A percentile compares a stretch with the other conserved stretches of the same genome.
phyloP scores from a whole-genome alignment of 1,140 invertebrate genomes.

The Dendroctonus valens region DNA sequence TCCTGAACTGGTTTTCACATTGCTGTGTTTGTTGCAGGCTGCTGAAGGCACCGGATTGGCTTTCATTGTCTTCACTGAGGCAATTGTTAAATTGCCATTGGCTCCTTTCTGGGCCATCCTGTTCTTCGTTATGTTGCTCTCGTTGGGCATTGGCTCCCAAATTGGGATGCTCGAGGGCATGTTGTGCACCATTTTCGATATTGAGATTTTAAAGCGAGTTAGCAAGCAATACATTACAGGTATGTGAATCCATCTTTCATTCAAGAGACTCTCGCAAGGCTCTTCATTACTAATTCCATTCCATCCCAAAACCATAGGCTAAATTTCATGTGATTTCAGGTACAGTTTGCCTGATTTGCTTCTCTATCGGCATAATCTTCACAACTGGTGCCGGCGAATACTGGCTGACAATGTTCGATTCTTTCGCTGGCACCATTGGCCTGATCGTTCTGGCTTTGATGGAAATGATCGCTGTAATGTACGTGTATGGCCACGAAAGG shows the following conservation, averaged over 20 bases:
- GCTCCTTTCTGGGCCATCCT: conserved; percentile 91
- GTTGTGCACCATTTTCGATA: conserved; percentile 90
- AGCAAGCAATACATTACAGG: conserved; percentile 85
- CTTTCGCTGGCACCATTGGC: conserved; percentile 90
- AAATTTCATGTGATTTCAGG: conserved; percentile 54
- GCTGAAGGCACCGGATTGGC: conserved; percentile 92
- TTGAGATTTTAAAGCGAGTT: conserved; percentile 83
- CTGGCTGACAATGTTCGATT: conserved; percentile 93
- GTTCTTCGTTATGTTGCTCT: conserved; percentile 90
- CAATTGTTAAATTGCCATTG: conserved; percentile 85
- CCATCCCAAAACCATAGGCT: neutral
- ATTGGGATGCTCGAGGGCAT: conserved; percentile 92
- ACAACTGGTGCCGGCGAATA: conserved; percentile 91
- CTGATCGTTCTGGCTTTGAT: conserved; percentile 87
- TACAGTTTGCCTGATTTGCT: conserved; percentile 78
- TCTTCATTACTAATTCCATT: neutral
- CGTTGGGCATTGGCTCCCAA: conserved; percentile 86
- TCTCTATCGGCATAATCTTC: conserved; percentile 85
- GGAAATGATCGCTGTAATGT: conserved; percentile 87
- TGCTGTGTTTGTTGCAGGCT: conserved; percentile 56
- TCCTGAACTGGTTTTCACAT: neutral
- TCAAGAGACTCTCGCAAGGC: neutral
- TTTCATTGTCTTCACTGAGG: conserved; percentile 90
- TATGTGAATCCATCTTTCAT: conserved; percentile 46
- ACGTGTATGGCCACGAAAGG: conserved; percentile 89